phyloP scores from a whole-genome alignment of 2,113 vertebrate species.

The Alethe castanea region DNA sequence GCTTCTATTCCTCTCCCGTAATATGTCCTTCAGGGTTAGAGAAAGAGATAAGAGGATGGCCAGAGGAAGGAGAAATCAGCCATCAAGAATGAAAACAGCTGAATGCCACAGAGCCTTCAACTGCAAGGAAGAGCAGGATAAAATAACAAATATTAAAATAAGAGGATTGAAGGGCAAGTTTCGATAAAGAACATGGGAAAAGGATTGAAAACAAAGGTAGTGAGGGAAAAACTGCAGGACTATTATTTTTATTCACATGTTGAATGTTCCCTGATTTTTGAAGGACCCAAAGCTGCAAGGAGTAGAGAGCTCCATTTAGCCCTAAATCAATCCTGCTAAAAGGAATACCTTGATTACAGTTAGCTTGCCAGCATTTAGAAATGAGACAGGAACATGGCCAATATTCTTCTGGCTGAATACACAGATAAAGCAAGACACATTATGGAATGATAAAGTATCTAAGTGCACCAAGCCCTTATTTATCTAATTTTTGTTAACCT shows the following conservation, averaged over 20 bases:
- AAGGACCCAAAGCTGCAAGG: background rate
- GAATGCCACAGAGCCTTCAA: background rate
- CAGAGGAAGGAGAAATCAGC: background rate
- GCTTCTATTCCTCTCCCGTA: background rate
- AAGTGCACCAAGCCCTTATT: constrained; percentile 26
- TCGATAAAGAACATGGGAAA: background rate
- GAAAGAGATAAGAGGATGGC: background rate
- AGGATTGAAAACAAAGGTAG: background rate
- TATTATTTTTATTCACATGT: background rate
- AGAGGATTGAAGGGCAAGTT: background rate
- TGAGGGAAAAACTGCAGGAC: background rate
- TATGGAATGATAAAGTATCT: constrained; percentile 38
- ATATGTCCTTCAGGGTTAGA: background rate
- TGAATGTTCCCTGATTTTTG: background rate
- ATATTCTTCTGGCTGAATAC: constrained; percentile 33
- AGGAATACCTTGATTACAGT: constrained; percentile 25
- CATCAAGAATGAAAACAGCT: background rate
- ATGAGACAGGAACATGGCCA: constrained; percentile 28
- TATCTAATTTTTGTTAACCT: constrained; percentile 53
- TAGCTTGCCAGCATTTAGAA: constrained; percentile 36
- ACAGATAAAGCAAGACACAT: background rate
- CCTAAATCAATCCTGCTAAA: constrained; percentile 31
- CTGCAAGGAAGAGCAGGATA: background rate
- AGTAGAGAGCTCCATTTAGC: background rate
- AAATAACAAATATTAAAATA: background rate